Conservation (phyloP, 2,888 invertebrate genomes). For the Matsumyia berberina region DNA sequence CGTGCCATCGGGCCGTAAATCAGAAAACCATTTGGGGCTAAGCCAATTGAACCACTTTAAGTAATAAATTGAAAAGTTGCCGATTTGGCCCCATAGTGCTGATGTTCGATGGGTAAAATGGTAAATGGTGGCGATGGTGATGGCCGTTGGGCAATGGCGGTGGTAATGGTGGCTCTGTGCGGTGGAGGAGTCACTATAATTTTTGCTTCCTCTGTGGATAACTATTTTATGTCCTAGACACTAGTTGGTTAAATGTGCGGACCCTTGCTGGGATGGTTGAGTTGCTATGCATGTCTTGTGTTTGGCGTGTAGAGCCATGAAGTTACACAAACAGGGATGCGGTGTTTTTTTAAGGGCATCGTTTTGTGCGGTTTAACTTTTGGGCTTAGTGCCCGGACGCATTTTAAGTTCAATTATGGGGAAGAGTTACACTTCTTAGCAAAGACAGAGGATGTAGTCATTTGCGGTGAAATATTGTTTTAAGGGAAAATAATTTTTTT, state of each 20-base stretch:
- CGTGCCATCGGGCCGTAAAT: conserved; percentile 82
- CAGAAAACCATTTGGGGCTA: conserved; percentile 80
- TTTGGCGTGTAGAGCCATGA: conserved; percentile 36
- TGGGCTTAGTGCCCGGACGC: conserved; percentile 21
- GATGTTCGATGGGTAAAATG: conserved; percentile 68
- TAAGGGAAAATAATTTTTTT: too few species aligned
- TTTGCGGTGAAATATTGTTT: too few species aligned
- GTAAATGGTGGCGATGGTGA: conserved; percentile 18
- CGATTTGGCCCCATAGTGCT: conserved; percentile 78
- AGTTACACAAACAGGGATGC: conserved; percentile 23
- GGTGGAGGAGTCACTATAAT: conserved; percentile 55
- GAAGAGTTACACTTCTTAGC: conserved; percentile 31
- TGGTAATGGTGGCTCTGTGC: conserved; percentile 8
- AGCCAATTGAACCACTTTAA: conserved; percentile 81
- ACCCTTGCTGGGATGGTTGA: conserved; percentile 12
- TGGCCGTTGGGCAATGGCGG: background rate
- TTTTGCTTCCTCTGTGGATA: conserved; percentile 61
- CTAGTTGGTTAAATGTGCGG: conserved; percentile 33
- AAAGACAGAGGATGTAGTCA: background rate
- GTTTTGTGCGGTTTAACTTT: conserved; percentile 1
- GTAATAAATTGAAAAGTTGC: conserved; percentile 81
- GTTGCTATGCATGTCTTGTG: conserved; percentile 40
- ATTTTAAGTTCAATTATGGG: conserved; percentile 13
- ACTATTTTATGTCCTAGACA: conserved; percentile 68
- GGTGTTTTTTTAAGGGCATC: background rate